These are phyloP conservation scores for Exephanes ischioxanthus DNA, from an alignment of 2,888 invertebrate species.

Conservation along the genomic window DNA sequence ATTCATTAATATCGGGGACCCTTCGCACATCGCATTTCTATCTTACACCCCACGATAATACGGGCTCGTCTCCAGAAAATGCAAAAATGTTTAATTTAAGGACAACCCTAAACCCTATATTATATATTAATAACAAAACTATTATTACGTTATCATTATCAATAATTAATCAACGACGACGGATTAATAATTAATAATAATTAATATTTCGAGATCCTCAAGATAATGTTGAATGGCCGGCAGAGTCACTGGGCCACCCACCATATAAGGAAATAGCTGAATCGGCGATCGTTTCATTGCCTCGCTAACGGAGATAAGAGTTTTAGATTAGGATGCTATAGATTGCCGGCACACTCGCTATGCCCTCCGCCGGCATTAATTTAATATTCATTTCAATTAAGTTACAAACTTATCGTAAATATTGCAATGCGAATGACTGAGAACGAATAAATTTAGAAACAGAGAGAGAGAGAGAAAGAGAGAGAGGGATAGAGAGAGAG, in stretches of 20 bases:
- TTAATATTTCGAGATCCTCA: neutral
- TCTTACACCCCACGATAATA: too few species aligned
- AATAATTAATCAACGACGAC: too few species aligned
- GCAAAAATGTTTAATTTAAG: too few species aligned
- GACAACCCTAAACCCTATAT: too few species aligned
- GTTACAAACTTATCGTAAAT: conserved; percentile 55
- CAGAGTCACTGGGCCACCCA: neutral
- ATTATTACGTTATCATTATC: too few species aligned
- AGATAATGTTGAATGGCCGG: neutral
- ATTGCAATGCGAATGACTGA: conserved; percentile 28
- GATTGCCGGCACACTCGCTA: neutral
- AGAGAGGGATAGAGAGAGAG: conserved; percentile 47
- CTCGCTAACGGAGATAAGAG: neutral
- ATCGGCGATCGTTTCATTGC: neutral
- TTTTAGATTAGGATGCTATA: neutral
- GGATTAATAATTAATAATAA: too few species aligned
- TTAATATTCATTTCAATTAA: conserved; percentile 61
- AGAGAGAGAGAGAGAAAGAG: neutral
- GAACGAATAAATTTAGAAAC: conserved; percentile 14
- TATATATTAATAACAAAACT: too few species aligned
- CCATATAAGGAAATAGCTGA: neutral
- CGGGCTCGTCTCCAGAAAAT: too few species aligned
- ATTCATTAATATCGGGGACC: too few species aligned
- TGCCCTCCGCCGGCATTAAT: conserved; percentile 35
- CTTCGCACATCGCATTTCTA: too few species aligned